Conservation (phyloP, 2,888 invertebrate species). For the Sabatieria punctata region DNA sequence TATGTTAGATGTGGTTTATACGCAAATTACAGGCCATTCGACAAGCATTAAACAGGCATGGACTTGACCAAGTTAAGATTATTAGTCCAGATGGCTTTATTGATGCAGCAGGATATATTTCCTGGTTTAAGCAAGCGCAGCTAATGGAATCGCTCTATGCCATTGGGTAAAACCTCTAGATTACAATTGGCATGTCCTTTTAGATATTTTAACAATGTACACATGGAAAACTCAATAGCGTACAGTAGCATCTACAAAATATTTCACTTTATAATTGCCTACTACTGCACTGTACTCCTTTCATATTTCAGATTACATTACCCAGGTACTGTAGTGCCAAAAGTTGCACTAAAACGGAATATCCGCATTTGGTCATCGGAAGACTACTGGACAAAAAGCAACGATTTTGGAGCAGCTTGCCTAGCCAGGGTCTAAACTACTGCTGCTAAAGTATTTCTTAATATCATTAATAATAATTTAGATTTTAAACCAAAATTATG, state of each 20-base stretch:
- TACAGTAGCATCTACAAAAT: no score
- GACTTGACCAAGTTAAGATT: constrained; percentile 24
- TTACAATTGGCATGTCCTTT: no score
- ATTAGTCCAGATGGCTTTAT: constrained; percentile 32
- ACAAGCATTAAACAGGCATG: constrained; percentile 17
- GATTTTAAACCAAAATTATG: constrained; percentile 36
- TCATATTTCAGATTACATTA: constrained; percentile 26
- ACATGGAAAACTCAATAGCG: no score
- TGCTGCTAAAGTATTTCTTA: no score
- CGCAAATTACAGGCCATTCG: no score
- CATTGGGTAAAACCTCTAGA: no score
- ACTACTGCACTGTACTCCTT: no score
- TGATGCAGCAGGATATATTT: background rate
- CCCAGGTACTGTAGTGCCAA: constrained; percentile 18
- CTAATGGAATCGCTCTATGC: no score
- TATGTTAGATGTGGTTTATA: no score
- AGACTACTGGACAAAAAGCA: constrained; percentile 34
- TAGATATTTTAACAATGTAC: no score
- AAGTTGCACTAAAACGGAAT: constrained; percentile 20
- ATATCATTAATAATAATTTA: constrained; percentile 33
- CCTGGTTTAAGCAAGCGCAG: no score
- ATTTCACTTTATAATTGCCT: no score
- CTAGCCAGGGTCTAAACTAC: constrained; percentile 38
- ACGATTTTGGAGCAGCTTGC: constrained; percentile 33
- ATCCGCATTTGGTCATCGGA: constrained; percentile 35